phyloP scores from a whole-genome alignment of 2,113 vertebrate species.

The Sinocyclocheilus grahami region DNA sequence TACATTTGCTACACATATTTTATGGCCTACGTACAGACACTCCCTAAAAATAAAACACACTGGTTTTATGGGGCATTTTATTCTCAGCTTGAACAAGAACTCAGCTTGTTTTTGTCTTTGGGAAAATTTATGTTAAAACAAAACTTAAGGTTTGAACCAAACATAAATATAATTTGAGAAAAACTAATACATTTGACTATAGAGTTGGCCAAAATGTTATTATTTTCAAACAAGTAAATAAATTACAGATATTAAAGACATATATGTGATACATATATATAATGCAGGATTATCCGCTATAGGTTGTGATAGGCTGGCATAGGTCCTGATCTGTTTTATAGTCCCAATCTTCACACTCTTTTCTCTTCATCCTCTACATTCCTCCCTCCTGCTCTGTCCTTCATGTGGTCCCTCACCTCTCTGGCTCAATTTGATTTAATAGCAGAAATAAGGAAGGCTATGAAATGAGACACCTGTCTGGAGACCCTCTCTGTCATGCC shows the following conservation, averaged over 20 bases:
- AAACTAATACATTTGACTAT: not conserved
- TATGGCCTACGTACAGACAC: not conserved
- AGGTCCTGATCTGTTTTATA: not conserved
- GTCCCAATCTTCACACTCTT: not conserved
- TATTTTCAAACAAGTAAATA: not conserved
- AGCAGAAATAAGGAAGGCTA: not conserved
- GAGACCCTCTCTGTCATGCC: not conserved
- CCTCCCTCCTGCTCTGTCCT: not conserved
- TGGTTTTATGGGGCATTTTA: conserved; percentile 29
- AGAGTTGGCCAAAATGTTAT: not conserved
- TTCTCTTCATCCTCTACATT: not conserved
- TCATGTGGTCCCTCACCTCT: not conserved
- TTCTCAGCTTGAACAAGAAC: not conserved
- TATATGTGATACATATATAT: too few species aligned
- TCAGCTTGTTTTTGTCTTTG: not conserved
- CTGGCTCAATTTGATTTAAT: not conserved
- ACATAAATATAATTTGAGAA: not conserved
- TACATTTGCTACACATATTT: not conserved
- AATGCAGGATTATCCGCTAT: not conserved
- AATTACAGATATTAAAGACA: not conserved
- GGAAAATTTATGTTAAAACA: not conserved
- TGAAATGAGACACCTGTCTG: not conserved
- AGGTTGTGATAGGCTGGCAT: not conserved
- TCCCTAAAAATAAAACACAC: conserved; percentile 4
- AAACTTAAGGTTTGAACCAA: not conserved